Conservation (phyloP, 2,797 vertebrate genomes). For the Stomatorhinus walkeri region DNA sequence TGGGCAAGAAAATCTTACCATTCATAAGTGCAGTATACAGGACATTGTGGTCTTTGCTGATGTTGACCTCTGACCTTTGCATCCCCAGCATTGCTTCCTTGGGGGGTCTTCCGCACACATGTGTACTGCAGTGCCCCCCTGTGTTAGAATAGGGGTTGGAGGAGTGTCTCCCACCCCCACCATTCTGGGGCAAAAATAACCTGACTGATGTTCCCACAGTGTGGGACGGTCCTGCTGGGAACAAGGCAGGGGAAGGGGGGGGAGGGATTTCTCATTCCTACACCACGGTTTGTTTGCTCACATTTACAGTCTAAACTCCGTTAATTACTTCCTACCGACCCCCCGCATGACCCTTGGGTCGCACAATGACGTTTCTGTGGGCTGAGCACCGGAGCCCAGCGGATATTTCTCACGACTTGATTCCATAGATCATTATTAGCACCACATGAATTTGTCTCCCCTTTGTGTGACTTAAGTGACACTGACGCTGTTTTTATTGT, state of each 20-base stretch:
- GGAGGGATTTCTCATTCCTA: background rate
- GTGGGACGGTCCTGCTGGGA: conserved; percentile 30
- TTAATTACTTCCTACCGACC: conserved; percentile 17
- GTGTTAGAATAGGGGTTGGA: background rate
- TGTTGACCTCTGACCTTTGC: background rate
- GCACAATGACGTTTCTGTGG: conserved; percentile 9
- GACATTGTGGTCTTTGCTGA: background rate
- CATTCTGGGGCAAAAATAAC: conserved; percentile 25
- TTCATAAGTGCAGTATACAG: background rate
- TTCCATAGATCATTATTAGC: background rate
- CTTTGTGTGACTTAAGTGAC: background rate
- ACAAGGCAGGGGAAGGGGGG: conserved; percentile 4
- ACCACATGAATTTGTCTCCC: background rate
- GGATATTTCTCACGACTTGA: conserved; percentile 20
- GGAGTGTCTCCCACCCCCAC: conserved; percentile 3
- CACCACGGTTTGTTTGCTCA: conserved; percentile 7
- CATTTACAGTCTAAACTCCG: background rate
- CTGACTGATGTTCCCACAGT: conserved; percentile 34
- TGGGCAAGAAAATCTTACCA: too few species aligned
- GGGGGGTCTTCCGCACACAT: background rate
- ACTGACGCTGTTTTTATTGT: background rate
- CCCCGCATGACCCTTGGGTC: background rate
- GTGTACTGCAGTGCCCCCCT: background rate
- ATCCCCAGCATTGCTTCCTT: background rate
- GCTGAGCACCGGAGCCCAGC: background rate